Evolutionary conservation across 2,113 vertebrate species (phyloP).

Genomic region (Neopipo cinnamomea): DNA sequence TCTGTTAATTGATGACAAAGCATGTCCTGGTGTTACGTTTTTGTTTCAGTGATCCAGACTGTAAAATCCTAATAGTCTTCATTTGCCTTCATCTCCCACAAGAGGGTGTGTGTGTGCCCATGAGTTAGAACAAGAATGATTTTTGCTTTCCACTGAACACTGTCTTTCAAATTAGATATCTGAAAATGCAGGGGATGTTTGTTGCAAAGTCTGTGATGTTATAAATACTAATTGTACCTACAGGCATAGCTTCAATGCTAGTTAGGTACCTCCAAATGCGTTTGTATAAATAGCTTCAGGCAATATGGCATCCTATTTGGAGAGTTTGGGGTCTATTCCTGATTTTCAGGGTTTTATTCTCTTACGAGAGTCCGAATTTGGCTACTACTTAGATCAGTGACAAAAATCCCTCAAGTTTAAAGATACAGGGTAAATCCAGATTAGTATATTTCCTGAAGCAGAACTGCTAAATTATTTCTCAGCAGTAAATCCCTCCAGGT

Average conservation of each 20-base stretch:
- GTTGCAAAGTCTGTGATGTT: background rate
- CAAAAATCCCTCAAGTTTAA: background rate
- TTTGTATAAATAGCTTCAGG: background rate
- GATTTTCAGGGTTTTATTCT: background rate
- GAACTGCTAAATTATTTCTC: background rate
- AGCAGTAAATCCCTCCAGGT: background rate
- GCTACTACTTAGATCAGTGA: background rate
- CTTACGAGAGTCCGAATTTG: background rate
- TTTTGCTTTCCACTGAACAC: background rate
- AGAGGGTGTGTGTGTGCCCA: background rate
- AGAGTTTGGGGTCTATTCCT: background rate
- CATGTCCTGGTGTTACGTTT: background rate
- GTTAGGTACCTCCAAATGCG: background rate
- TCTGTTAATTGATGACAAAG: background rate
- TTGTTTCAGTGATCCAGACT: background rate
- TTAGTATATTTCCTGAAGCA: background rate
- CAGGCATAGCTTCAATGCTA: background rate
- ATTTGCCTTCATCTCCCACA: conserved; percentile 15
- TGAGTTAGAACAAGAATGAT: background rate
- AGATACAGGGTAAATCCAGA: background rate
- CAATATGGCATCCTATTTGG: background rate
- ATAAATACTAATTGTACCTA: background rate
- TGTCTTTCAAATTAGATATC: background rate
- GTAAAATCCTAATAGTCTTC: background rate
- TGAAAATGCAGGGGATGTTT: background rate